These are phyloP conservation scores for Dallia pectoralis DNA, from an alignment of 2,797 vertebrate genomes.

Conservation along the genomic window DNA sequence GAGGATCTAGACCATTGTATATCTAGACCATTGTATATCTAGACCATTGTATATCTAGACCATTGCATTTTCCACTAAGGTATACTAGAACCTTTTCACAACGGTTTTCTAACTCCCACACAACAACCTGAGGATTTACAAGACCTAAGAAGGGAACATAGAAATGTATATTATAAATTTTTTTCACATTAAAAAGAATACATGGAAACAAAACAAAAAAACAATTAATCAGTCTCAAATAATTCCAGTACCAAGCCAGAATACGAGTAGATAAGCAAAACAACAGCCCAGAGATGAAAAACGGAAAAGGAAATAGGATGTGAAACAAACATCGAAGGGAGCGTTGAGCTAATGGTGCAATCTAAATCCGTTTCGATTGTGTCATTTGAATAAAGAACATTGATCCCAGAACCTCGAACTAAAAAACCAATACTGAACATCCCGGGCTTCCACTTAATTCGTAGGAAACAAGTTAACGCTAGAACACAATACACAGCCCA, in stretches of 20 bases:
- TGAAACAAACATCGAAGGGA: constrained; percentile 11
- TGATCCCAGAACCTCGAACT: constrained; percentile 16
- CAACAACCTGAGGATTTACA: too few relatives aligned
- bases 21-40: too few relatives aligned
- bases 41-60: too few relatives aligned
- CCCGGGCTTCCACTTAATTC: constrained; percentile 12
- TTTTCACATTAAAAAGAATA: too few relatives aligned
- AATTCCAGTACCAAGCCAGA: constrained; percentile 17
- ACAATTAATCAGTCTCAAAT: constrained; percentile 22
- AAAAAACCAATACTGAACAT: not conserved
- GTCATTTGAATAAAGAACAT: constrained; percentile 19
- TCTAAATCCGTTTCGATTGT: constrained; percentile 33
- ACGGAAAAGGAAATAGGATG: constrained; percentile 18
- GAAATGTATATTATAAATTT: too few relatives aligned
- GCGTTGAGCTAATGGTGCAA: constrained; percentile 16
- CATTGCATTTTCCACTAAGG: too few relatives aligned
- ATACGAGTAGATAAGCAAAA: constrained; percentile 24
- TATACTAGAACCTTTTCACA: too few relatives aligned
- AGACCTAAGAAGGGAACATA: too few relatives aligned
- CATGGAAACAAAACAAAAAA: not conserved
- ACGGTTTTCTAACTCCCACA: too few relatives aligned
- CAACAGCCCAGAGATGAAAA: not conserved
- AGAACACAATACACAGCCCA: constrained; percentile 29
- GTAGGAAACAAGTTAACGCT: constrained; percentile 39
- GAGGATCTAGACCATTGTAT: too few relatives aligned